These are phyloP conservation scores for Calcarius ornatus DNA, from an alignment of 2,113 vertebrate species.

Conservation along the genomic window DNA sequence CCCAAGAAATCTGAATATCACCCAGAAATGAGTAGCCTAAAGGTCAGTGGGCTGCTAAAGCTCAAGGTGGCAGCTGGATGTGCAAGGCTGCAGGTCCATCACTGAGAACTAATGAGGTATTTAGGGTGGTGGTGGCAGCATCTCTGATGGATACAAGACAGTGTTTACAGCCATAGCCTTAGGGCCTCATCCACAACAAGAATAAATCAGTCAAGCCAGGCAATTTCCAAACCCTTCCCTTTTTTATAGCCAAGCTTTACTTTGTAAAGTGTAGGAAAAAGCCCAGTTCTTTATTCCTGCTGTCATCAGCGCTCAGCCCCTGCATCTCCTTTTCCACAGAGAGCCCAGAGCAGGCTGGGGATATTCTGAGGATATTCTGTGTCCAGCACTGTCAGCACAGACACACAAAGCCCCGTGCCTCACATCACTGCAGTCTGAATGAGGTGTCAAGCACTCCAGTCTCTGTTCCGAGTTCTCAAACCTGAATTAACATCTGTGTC, in stretches of 20 bases:
- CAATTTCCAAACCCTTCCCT: background rate
- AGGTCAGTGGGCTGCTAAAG: background rate
- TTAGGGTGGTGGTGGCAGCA: fast-evolving
- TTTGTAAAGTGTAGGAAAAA: background rate
- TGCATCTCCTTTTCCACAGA: background rate
- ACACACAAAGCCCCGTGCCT: background rate
- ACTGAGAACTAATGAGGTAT: background rate
- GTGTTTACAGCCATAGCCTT: background rate
- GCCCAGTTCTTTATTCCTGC: background rate
- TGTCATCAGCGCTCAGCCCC: background rate
- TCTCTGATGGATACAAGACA: background rate
- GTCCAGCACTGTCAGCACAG: background rate
- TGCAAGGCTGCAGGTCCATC: background rate
- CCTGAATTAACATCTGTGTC: too few species aligned
- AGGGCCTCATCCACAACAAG: background rate
- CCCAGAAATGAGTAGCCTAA: background rate
- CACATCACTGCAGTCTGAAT: too few species aligned
- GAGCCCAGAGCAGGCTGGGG: background rate
- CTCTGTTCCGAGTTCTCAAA: too few species aligned
- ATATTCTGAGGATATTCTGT: background rate
- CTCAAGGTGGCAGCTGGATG: background rate
- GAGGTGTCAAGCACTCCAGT: background rate
- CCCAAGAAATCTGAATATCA: background rate
- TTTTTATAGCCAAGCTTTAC: background rate
- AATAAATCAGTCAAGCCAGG: background rate